Conservation (phyloP, 2,888 invertebrate genomes). For the Metellina segmentata region DNA sequence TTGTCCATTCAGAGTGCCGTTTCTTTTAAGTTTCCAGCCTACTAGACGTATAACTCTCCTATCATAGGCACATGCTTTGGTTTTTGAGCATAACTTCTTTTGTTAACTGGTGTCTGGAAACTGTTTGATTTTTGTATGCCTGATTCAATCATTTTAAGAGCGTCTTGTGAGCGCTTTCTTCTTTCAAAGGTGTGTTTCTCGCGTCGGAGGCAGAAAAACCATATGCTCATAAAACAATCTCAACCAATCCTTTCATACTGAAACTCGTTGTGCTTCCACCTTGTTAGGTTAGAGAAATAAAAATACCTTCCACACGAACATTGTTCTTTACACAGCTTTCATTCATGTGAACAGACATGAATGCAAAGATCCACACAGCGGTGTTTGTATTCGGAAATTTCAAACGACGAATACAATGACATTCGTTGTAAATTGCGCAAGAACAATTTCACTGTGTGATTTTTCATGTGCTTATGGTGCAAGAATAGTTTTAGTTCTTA, state of each 20-base stretch:
- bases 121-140: constrained; percentile 40
- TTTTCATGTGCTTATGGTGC: too few relatives aligned
- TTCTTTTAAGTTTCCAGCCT: constrained; percentile 30
- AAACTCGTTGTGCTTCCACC: background rate
- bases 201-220: background rate
- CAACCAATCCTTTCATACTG: background rate
- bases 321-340: background rate
- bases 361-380: background rate
- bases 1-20: constrained; percentile 15
- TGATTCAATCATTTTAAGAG: background rate
- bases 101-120: constrained; percentile 13
- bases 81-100: constrained; percentile 35
- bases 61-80: constrained; percentile 22
- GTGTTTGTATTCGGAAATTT: too few relatives aligned
- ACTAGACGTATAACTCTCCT: constrained; percentile 31
- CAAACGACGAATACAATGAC: too few relatives aligned
- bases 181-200: background rate
- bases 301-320: background rate
- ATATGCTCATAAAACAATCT: background rate
- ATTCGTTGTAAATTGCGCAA: too few relatives aligned
- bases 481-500: too few relatives aligned
- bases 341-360: background rate
- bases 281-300: background rate
- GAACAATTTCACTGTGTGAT: too few relatives aligned
- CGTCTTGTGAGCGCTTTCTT: background rate